phyloP scores from a whole-genome alignment of 2,888 invertebrate genomes.

The Nephrotoma guestfalica region DNA sequence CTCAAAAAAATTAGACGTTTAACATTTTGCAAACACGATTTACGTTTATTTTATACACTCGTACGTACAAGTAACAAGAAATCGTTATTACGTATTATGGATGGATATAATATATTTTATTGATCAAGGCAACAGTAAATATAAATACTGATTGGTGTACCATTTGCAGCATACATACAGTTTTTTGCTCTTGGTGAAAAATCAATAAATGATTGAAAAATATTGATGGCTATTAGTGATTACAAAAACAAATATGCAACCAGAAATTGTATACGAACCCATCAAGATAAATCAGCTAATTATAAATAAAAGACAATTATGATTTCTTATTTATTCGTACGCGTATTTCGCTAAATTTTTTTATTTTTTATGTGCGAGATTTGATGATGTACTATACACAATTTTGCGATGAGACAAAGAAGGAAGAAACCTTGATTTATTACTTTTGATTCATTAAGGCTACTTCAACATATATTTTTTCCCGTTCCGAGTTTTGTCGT shows the following conservation, averaged over 20 bases:
- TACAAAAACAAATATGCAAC: neutral
- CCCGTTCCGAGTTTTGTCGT: neutral
- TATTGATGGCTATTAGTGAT: neutral
- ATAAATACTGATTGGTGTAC: neutral
- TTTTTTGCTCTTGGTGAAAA: neutral
- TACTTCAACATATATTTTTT: neutral
- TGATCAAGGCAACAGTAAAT: neutral
- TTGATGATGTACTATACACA: neutral
- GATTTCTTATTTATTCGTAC: neutral
- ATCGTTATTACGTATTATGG: neutral
- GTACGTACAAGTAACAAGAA: neutral
- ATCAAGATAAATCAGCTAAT: neutral
- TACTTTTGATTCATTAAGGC: neutral
- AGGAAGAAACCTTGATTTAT: neutral
- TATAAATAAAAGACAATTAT: neutral
- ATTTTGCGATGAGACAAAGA: neutral
- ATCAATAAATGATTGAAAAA: neutral
- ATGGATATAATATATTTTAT: neutral
- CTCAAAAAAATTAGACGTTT: neutral
- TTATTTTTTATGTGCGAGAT: neutral
- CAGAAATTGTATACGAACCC: neutral
- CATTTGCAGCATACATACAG: neutral
- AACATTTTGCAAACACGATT: neutral
- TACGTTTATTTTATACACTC: neutral
- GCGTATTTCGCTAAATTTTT: neutral